Evolutionary conservation across 2,888 invertebrate genomes (phyloP).

Genomic region (Heteromurus nitidus): DNA sequence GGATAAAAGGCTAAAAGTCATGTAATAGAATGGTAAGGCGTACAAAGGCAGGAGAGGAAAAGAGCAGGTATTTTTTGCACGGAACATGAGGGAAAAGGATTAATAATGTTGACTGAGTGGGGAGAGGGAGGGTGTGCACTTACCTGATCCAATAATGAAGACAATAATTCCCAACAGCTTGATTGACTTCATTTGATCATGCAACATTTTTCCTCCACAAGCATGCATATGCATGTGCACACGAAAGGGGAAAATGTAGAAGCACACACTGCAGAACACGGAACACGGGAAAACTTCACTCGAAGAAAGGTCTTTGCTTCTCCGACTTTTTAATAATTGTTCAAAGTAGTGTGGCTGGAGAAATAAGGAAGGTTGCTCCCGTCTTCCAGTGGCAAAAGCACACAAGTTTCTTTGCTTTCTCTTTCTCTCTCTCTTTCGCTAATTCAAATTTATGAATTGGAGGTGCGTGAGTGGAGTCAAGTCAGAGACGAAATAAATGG

Average conservation of each 20-base stretch:
- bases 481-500: too few relatives aligned
- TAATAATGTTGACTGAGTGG: constrained; percentile 51
- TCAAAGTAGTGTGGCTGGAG: too few relatives aligned
- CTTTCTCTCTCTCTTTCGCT: constrained; percentile 1
- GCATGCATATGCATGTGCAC: constrained; percentile 2
- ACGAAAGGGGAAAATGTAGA: not conserved
- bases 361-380: too few relatives aligned
- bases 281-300: not conserved
- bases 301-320: too few relatives aligned
- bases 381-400: not conserved
- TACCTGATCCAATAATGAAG: constrained; percentile 72
- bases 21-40: too few relatives aligned
- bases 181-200: constrained; percentile 72
- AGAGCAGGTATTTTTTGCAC: too few relatives aligned
- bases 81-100: constrained; percentile 21
- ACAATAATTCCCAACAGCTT: constrained; percentile 70
- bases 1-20: too few relatives aligned
- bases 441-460: constrained; percentile 13
- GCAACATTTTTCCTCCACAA: constrained; percentile 55
- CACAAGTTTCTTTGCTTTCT: constrained; percentile 1
- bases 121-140: constrained; percentile 58
- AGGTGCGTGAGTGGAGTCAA: too few relatives aligned
- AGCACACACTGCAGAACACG: not conserved
- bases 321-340: too few relatives aligned
- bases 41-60: too few relatives aligned